These are phyloP conservation scores for Melikaiella ostensackeni DNA, from an alignment of 2,888 invertebrate genomes.

Conservation along the genomic window DNA sequence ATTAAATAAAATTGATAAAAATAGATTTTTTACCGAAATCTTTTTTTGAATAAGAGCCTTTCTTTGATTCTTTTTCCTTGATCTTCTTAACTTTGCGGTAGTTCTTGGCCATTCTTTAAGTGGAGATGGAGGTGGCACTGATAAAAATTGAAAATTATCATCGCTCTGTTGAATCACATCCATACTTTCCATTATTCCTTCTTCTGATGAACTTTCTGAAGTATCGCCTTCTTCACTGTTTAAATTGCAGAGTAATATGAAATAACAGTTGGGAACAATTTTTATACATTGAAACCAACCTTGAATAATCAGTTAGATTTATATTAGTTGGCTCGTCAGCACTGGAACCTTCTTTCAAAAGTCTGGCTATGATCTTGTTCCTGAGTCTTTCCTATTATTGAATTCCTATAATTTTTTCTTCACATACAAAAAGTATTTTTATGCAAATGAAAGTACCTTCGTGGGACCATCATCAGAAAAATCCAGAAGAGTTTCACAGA, in stretches of 20 bases:
- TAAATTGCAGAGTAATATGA: not conserved
- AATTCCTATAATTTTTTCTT: not conserved
- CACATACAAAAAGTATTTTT: not conserved
- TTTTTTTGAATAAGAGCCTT: slow-evolving; percentile 57
- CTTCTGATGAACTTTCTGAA: slow-evolving; percentile 85
- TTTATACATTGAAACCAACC: slow-evolving; percentile 78
- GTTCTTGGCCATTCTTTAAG: slow-evolving; percentile 77
- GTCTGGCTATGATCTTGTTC: slow-evolving; percentile 88
- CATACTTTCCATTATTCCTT: slow-evolving; percentile 68
- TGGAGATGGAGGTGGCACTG: slow-evolving; percentile 86
- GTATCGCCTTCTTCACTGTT: slow-evolving; percentile 89
- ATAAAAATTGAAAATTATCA: slow-evolving; percentile 73
- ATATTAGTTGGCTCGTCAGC: slow-evolving; percentile 94
- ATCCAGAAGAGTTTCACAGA: slow-evolving; percentile 95
- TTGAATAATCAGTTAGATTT: slow-evolving; percentile 91
- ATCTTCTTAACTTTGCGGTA: slow-evolving; percentile 65
- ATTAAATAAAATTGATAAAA: not conserved
- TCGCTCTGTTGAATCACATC: slow-evolving; percentile 65
- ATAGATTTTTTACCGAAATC: slow-evolving; percentile 53
- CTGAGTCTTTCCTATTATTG: slow-evolving; percentile 84
- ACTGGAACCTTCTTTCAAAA: slow-evolving; percentile 90
- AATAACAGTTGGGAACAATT: not conserved
- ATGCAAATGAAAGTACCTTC: slow-evolving; percentile 80
- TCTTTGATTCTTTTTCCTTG: slow-evolving; percentile 44
- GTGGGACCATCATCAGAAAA: slow-evolving; percentile 92